phyloP scores from a whole-genome alignment of 1,140 invertebrate genomes.

The Lepidostoma basale region DNA sequence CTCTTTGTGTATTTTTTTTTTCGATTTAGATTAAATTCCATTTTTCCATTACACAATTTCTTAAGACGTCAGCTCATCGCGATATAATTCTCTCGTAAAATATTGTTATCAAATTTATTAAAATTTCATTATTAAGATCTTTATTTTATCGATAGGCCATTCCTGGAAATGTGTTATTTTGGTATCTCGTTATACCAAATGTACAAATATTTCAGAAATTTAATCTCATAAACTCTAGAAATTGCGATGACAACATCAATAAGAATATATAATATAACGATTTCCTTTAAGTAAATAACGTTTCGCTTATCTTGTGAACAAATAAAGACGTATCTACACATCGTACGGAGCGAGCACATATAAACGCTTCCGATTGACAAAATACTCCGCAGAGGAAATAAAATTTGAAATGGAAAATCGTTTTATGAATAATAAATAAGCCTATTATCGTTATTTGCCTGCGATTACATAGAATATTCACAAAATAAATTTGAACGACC shows the following conservation, averaged over 20 bases:
- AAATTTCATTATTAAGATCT: too few species aligned
- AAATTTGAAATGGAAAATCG: slow-evolving; percentile 23
- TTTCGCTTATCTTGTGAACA: neutral
- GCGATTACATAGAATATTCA: slow-evolving; percentile 31
- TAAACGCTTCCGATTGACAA: neutral
- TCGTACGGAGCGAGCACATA: neutral
- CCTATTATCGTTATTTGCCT: slow-evolving; percentile 30
- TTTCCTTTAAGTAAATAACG: too few species aligned
- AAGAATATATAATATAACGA: too few species aligned
- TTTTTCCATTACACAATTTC: neutral
- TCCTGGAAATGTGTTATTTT: too few species aligned
- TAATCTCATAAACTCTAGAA: too few species aligned
- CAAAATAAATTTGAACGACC: slow-evolving; percentile 34
- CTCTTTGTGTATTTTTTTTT: too few species aligned
- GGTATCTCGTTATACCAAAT: too few species aligned
- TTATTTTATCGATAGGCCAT: too few species aligned
- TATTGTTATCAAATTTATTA: too few species aligned
- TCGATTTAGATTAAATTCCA: neutral
- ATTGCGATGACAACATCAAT: too few species aligned
- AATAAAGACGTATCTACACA: neutral
- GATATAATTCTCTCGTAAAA: neutral
- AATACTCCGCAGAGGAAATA: neutral
- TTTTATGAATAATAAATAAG: slow-evolving; percentile 26
- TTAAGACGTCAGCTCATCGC: neutral
- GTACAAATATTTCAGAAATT: too few species aligned